Evolutionary conservation across 2,888 invertebrate species (phyloP).

Genomic region (Ganaspis brasiliensis): DNA sequence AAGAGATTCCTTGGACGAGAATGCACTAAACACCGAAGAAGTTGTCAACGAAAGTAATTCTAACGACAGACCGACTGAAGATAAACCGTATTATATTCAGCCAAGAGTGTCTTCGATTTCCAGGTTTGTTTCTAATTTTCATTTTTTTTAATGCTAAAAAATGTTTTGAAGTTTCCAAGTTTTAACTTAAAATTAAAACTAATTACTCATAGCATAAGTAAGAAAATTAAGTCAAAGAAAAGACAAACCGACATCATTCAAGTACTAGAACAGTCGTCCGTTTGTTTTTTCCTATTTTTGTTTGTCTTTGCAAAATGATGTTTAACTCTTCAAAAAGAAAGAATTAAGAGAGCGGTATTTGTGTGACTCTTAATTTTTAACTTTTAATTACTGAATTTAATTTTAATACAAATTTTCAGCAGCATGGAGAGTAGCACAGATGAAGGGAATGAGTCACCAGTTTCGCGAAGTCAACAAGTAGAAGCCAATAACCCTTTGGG

Average conservation of each 20-base stretch:
- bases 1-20: constrained; percentile 93
- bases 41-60: constrained; percentile 77
- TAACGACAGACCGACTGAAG: constrained; percentile 70
- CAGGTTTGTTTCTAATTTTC: constrained; percentile 67
- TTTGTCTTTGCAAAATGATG: too few relatives aligned
- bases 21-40: constrained; percentile 83
- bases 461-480: constrained; percentile 68
- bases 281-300: too few relatives aligned
- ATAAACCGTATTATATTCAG: constrained; percentile 76
- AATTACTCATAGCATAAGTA: too few relatives aligned
- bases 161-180: too few relatives aligned
- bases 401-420: constrained; percentile 53
- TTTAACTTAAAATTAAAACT: too few relatives aligned
- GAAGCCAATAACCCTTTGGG: constrained; percentile 76
- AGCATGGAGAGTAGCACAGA: constrained; percentile 75
- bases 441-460: constrained; percentile 65
- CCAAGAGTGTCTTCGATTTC: constrained; percentile 76
- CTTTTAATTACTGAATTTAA: too few relatives aligned
- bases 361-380: too few relatives aligned
- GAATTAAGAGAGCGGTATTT: too few relatives aligned
- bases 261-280: too few relatives aligned
- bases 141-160: neutral
- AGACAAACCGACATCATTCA: too few relatives aligned
- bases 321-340: too few relatives aligned
- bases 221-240: too few relatives aligned